phyloP scores from a whole-genome alignment of 2,113 vertebrate species.

The Leuciscus idus region DNA sequence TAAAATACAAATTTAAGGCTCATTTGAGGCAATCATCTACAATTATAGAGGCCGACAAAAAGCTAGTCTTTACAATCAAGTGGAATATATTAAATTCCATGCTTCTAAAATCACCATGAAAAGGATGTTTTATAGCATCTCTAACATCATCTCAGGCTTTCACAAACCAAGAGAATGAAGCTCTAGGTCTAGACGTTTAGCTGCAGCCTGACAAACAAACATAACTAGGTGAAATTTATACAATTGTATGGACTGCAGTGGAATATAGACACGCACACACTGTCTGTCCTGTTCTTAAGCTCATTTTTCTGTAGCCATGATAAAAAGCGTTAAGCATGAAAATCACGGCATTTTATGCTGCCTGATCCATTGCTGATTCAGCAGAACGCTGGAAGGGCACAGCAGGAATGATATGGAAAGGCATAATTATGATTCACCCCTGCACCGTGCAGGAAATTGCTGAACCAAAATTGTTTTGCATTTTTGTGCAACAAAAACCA shows the following conservation, averaged over 20 bases:
- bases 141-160: conserved; percentile 4
- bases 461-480: conserved; percentile 52
- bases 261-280: not conserved
- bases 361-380: conserved; percentile 53
- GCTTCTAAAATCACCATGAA: conserved; percentile 23
- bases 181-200: not conserved
- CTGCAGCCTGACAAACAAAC: not conserved
- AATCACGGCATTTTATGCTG: conserved; percentile 31
- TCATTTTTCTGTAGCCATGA: conserved; percentile 26
- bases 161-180: not conserved
- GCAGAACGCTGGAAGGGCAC: conserved; percentile 49
- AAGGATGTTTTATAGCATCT: not conserved
- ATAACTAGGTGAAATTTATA: conserved; percentile 5
- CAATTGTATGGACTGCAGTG: not conserved
- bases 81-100: conserved; percentile 36
- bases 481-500: conserved; percentile 17
- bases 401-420: conserved; percentile 50
- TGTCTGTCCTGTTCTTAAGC: conserved; percentile 3
- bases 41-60: conserved; percentile 67
- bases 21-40: conserved; percentile 69
- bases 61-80: conserved; percentile 56
- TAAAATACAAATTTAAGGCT: conserved; percentile 62
- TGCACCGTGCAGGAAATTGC: conserved; percentile 42
- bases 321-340: conserved; percentile 41
- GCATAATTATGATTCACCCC: conserved; percentile 55